Percentiles rank a stretch among this genome's conserved stretches.
These are phyloP conservation scores for Tokudaia tokunoshimensis DNA, from an alignment of 2,797 vertebrate species.

Conservation along the genomic window DNA sequence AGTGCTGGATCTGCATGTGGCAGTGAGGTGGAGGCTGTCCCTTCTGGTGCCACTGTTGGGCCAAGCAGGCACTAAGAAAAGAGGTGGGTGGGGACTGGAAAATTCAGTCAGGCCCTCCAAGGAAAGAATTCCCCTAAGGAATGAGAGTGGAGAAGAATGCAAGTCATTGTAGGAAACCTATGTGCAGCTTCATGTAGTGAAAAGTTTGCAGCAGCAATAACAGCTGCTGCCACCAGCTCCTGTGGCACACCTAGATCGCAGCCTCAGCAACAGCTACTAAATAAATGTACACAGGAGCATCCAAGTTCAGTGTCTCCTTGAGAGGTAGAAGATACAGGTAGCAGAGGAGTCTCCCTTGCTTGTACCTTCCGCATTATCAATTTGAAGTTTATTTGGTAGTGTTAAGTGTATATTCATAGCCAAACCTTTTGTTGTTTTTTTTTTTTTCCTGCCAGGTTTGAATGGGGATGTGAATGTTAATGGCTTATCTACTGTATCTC, in stretches of 20 bases:
- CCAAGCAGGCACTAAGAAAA: slow-evolving; percentile 50
- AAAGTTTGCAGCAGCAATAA: neutral
- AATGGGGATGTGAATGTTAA: slow-evolving; percentile 99
- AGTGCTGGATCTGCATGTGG: slow-evolving; percentile 82
- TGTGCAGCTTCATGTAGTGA: slow-evolving; percentile 57
- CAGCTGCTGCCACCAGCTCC: neutral
- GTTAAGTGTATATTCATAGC: slow-evolving; percentile 51
- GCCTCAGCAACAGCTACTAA: slow-evolving; percentile 68
- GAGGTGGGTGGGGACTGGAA: neutral
- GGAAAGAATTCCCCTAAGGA: slow-evolving; percentile 59
- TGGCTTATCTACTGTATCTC: slow-evolving; percentile 97
- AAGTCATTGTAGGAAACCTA: slow-evolving; percentile 56
- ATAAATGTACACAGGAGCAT: slow-evolving; percentile 63
- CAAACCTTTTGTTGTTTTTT: slow-evolving; percentile 64
- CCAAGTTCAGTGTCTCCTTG: slow-evolving; percentile 67
- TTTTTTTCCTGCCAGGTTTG: slow-evolving; percentile 90
- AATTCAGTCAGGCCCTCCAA: slow-evolving; percentile 37
- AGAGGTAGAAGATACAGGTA: slow-evolving; percentile 72
- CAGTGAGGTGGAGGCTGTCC: slow-evolving; percentile 73
- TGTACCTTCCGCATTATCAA: slow-evolving; percentile 46
- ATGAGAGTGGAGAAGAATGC: slow-evolving; percentile 48
- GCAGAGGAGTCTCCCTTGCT: slow-evolving; percentile 7
- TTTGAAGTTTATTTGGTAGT: slow-evolving; percentile 64
- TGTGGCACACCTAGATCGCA: neutral
- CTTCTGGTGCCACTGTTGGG: slow-evolving; percentile 73